phyloP scores from a whole-genome alignment of 2,888 invertebrate genomes.

The Phengaris alcon region DNA sequence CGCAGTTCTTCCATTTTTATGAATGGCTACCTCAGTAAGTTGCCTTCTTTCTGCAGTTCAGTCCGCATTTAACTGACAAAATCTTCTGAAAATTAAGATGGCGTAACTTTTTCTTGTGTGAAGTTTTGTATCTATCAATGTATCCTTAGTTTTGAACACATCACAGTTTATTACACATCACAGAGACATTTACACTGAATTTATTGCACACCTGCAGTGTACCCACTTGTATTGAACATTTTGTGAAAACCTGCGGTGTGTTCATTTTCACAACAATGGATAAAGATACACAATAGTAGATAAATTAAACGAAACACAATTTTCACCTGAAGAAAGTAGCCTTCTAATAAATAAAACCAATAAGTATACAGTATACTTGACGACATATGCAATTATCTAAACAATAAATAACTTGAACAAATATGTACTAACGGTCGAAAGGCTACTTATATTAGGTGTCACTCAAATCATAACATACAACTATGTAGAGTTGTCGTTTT shows the following conservation, averaged over 20 bases:
- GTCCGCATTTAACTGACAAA: too few species aligned
- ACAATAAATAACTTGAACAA: neutral
- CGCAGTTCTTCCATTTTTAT: too few species aligned
- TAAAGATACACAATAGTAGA: neutral
- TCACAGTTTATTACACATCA: neutral
- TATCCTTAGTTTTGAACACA: neutral
- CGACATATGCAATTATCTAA: neutral
- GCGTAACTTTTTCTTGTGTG: too few species aligned
- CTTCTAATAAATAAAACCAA: neutral
- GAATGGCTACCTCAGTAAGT: too few species aligned
- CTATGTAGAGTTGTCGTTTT: too few species aligned
- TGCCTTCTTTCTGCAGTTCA: too few species aligned
- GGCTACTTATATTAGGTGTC: neutral
- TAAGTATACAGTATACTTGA: neutral
- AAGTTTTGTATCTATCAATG: too few species aligned
- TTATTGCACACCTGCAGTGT: neutral
- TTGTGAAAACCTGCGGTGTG: neutral
- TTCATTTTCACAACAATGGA: neutral
- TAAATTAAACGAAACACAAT: neutral
- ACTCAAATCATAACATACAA: too few species aligned
- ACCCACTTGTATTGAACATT: neutral
- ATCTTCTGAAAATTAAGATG: too few species aligned
- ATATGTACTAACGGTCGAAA: neutral
- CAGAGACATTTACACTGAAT: neutral
- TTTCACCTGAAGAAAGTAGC: conserved; percentile 14